phyloP scores from a whole-genome alignment of 1,140 invertebrate species.

The Drosophila virilis region DNA sequence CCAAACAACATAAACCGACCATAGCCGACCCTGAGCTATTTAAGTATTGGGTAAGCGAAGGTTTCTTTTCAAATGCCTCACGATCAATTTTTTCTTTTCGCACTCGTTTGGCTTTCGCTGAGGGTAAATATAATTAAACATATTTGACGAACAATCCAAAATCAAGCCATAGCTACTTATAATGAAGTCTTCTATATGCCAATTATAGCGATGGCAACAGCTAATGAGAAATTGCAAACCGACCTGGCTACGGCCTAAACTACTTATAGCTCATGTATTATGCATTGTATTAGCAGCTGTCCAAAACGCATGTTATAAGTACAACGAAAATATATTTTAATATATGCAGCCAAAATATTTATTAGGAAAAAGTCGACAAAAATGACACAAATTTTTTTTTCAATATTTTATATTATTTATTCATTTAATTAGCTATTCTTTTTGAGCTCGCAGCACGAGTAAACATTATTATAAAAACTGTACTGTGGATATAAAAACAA shows the following conservation, averaged over 20 bases:
- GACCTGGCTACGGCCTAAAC: conserved; percentile 29
- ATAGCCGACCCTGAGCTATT: conserved; percentile 57
- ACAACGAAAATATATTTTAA: neutral
- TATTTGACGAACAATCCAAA: conserved; percentile 1
- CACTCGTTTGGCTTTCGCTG: conserved; percentile 11
- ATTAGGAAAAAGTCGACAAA: neutral
- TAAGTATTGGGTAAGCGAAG: conserved; percentile 42
- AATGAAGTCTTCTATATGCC: conserved; percentile 74
- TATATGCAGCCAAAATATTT: neutral
- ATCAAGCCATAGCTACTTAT: neutral
- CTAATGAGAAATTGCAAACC: conserved; percentile 48
- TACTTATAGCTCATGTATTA: conserved; percentile 56
- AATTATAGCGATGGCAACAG: conserved; percentile 50
- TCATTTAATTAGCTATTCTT: neutral
- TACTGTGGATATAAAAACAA: neutral
- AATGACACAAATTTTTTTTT: neutral
- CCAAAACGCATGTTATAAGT: neutral
- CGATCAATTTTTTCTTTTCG: conserved; percentile 2
- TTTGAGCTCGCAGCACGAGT: neutral
- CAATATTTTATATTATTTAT: neutral
- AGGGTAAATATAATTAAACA: neutral
- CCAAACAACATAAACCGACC: conserved; percentile 4
- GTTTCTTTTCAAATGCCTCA: conserved; percentile 40
- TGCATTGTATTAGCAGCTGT: conserved; percentile 47
- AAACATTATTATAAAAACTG: neutral